Percentiles rank a stretch among this genome's conserved stretches.
These are phyloP conservation scores for Mesochorus sp. DNA, from an alignment of 2,888 invertebrate genomes.

Conservation along the genomic window DNA sequence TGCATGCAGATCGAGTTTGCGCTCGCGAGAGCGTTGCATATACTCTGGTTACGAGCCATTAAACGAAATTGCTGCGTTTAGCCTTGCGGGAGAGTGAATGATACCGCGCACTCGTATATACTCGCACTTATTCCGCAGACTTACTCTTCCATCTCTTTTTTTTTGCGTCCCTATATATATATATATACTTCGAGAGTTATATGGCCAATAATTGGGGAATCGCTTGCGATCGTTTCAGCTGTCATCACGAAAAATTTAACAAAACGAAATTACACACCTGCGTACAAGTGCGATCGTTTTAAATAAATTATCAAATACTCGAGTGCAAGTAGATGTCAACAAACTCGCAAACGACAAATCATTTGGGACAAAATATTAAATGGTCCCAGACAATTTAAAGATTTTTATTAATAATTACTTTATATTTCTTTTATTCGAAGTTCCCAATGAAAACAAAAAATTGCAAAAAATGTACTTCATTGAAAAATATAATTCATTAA, in stretches of 20 bases:
- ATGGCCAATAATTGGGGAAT: constrained; percentile 35
- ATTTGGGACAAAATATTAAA: too few relatives aligned
- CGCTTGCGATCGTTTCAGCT: constrained; percentile 1
- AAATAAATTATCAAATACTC: background rate
- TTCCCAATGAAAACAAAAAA: too few relatives aligned
- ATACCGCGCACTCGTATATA: constrained; percentile 46
- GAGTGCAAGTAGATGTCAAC: too few relatives aligned
- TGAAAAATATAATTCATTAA: too few relatives aligned
- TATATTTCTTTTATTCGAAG: too few relatives aligned
- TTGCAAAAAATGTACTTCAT: too few relatives aligned
- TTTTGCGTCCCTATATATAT: background rate
- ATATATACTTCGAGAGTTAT: constrained; percentile 30
- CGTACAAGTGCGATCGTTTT: too few relatives aligned
- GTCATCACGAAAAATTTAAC: background rate
- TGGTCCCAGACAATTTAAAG: too few relatives aligned
- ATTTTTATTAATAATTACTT: too few relatives aligned
- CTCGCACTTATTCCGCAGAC: constrained; percentile 27
- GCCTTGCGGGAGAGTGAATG: constrained; percentile 59
- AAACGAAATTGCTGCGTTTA: constrained; percentile 65
- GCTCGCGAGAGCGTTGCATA: constrained; percentile 42
- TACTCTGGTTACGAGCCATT: constrained; percentile 62
- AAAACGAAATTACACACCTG: background rate
- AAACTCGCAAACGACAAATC: too few relatives aligned
- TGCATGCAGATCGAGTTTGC: constrained; percentile 40
- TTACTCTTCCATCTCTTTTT: background rate